Base-by-base conservation (phyloP, 2,113 vertebrate species). In the Empidonax alnorum region DNA sequence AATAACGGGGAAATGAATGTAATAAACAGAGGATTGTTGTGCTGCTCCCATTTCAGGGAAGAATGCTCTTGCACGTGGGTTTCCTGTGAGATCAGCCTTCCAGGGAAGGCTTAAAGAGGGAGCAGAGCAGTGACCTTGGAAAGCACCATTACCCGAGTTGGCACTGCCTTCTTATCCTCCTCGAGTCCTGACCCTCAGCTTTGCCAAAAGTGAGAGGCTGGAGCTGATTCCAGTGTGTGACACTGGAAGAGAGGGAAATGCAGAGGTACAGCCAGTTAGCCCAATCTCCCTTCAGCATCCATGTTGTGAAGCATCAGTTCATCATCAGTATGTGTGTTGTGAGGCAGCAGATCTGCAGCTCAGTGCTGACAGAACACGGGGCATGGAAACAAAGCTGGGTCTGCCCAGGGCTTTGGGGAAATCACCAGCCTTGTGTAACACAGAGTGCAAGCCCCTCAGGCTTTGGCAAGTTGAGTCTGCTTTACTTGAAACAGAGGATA, bases 81-180 rank as follows among this genome's bases (percentile, higher is more conserved):
- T 84, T 74, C 46, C 35, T 37, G 65, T 37, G 55, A 77, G 28
- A 44, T 55, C 3, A 88, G 10, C 19, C 31, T 59, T 81, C 14
- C 8, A 52, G 18, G 20, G 9, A 66, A 62, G 46, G 20, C 25
- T 80, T 71, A 41, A 71, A 31, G 2, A 39, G 35, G n/a, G 69
- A 65, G 47, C 2, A 7, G n/a, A 21, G 10, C 39, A 68, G 59
- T n/a, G 46, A 82, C 41, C 41, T 71, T 56, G 61, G 35, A 35
- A 65, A 62, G 24, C 25, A 28, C 25, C 0, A 0, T 35, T 63
- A 33, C 50, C 31, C 24, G 31, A 35, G 10, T 0, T 75, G 44
- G 17, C 8, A 35, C 1, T 24, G 22, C 35, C 39, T 62, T 53
- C 24, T 75, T 14, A 6, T 42, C 37, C 14, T 49, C 10, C 16